Conservation (phyloP, 2,797 vertebrate genomes). For the Sitta carolinensis region DNA sequence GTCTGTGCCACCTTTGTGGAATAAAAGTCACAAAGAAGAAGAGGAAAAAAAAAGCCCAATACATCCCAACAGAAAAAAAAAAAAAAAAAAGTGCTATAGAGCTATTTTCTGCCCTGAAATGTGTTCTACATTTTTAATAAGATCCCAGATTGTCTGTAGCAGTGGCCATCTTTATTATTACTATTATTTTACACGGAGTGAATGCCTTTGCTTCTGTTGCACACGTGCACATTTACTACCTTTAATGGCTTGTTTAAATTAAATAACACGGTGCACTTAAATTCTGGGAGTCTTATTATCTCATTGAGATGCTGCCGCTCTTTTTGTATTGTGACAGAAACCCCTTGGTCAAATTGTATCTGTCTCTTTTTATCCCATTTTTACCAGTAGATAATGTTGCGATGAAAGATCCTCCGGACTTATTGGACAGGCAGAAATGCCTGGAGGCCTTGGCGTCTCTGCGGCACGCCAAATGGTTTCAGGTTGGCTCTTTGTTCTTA, state of each 20-base stretch:
- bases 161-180: conserved; percentile 66
- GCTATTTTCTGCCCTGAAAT: conserved; percentile 73
- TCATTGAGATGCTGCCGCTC: conserved; percentile 73
- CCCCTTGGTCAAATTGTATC: conserved; percentile 82
- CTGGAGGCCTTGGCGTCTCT: conserved; percentile 99
- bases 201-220: conserved; percentile 72
- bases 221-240: conserved; percentile 64
- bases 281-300: conserved; percentile 80
- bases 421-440: conserved; percentile 99
- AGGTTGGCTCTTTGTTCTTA: conserved; percentile 97
- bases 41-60: neutral
- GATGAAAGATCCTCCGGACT: conserved; percentile 92
- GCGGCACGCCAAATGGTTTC: conserved; percentile 99
- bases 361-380: conserved; percentile 91
- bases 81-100: conserved; percentile 63
- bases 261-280: conserved; percentile 69
- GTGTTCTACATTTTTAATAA: conserved; percentile 78
- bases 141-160: conserved; percentile 76
- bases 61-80: neutral
- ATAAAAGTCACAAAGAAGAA: conserved; percentile 5
- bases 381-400: conserved; percentile 96
- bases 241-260: conserved; percentile 70
- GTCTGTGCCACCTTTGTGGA: conserved; percentile 28
- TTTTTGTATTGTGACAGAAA: conserved; percentile 77
- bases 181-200: conserved; percentile 69